phyloP scores from a whole-genome alignment of 2,888 invertebrate genomes.

The Osmoderma eremita region DNA sequence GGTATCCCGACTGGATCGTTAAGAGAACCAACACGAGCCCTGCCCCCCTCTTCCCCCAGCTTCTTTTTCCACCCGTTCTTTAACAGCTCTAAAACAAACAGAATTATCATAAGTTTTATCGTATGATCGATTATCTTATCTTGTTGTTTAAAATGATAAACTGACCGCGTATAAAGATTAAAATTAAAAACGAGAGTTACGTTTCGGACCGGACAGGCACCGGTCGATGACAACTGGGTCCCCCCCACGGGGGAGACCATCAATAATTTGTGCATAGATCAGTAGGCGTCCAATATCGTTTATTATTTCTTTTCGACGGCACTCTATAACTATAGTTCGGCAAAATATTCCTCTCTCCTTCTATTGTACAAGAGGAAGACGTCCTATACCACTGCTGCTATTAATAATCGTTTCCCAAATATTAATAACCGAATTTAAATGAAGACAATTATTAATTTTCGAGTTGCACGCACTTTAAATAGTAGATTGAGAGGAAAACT shows the following conservation, averaged over 20 bases:
- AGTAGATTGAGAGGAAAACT: no score
- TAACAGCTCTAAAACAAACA: slow-evolving; percentile 47
- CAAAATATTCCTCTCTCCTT: slow-evolving; percentile 8
- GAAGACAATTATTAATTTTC: slow-evolving; percentile 13
- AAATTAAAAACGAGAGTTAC: slow-evolving; percentile 38
- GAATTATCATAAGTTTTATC: slow-evolving; percentile 48
- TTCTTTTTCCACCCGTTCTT: slow-evolving; percentile 40
- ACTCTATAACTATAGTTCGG: slow-evolving; percentile 15
- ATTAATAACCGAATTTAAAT: slow-evolving; percentile 15
- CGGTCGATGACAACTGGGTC: slow-evolving; percentile 51
- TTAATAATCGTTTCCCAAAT: slow-evolving; percentile 7
- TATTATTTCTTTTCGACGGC: slow-evolving; percentile 48
- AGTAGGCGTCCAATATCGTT: slow-evolving; percentile 52
- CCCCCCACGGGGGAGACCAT: slow-evolving; percentile 50
- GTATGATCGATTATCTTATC: slow-evolving; percentile 49
- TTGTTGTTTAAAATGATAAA: slow-evolving; percentile 43
- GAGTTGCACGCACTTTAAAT: neutral
- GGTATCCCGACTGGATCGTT: slow-evolving; percentile 34
- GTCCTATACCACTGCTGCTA: neutral
- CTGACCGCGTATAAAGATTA: slow-evolving; percentile 38
- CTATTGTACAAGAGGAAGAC: neutral
- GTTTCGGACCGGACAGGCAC: slow-evolving; percentile 13
- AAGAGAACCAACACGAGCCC: slow-evolving; percentile 40
- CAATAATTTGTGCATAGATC: slow-evolving; percentile 53
- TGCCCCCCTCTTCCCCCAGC: neutral